Conservation (phyloP, 1,140 invertebrate genomes). For the Lasaia peninsularis region DNA sequence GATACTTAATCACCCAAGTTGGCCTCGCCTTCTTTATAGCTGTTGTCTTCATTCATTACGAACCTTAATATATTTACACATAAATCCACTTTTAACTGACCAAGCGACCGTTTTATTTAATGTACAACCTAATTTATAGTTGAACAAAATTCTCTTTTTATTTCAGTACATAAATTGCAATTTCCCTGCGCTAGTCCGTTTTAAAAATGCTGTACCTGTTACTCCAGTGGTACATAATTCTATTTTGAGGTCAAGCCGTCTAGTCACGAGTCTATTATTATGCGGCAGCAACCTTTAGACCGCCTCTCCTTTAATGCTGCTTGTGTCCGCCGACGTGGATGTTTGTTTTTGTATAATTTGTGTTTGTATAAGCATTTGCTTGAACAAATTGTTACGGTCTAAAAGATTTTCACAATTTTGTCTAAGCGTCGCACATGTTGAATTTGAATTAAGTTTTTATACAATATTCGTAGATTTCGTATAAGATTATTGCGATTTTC, state of each 20-base stretch:
- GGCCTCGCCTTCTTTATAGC: constrained; percentile 66
- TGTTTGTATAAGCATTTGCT: not conserved
- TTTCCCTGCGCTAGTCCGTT: not conserved
- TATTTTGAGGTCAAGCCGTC: constrained; percentile 10
- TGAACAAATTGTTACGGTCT: too few species aligned
- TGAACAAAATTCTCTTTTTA: constrained; percentile 23
- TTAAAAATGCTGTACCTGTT: constrained; percentile 3
- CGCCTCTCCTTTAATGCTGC: constrained; percentile 7
- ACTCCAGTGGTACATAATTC: constrained; percentile 10
- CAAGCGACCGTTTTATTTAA: constrained; percentile 19
- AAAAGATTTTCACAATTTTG: too few species aligned
- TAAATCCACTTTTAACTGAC: constrained; percentile 35
- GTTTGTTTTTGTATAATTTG: not conserved
- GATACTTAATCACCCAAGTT: constrained; percentile 75
- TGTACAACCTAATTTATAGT: constrained; percentile 16
- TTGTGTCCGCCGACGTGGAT: not conserved
- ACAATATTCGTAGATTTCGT: too few species aligned
- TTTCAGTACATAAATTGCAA: constrained; percentile 5
- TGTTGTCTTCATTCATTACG: constrained; percentile 68
- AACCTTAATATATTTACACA: constrained; percentile 49
- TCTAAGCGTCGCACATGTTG: too few species aligned
- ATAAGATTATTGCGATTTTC: too few species aligned
- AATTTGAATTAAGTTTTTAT: too few species aligned
- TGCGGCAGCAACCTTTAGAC: constrained; percentile 8
- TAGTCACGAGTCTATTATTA: constrained; percentile 11